These are phyloP conservation scores for Polypedilum vanderplanki DNA, from an alignment of 1,140 invertebrate species.

Conservation along the genomic window DNA sequence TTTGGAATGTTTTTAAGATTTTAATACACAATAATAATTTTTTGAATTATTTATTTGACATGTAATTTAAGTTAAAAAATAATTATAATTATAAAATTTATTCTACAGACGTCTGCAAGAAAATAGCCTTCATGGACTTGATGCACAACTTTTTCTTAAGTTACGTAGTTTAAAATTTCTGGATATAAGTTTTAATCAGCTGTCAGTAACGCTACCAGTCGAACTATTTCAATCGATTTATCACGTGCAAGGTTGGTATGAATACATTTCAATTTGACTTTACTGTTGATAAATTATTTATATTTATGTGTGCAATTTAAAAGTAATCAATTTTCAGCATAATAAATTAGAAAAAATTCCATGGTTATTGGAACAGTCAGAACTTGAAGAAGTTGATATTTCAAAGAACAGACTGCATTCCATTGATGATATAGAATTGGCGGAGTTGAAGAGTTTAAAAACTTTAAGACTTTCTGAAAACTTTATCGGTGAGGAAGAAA, in stretches of 20 bases:
- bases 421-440: constrained; percentile 51
- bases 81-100: too few species aligned
- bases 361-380: constrained; percentile 47
- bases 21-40: too few species aligned
- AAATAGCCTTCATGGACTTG: constrained; percentile 62
- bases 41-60: too few species aligned
- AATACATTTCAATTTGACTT: too few species aligned
- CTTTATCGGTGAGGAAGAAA: constrained; percentile 39
- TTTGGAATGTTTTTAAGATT: too few species aligned
- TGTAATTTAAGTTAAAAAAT: too few species aligned
- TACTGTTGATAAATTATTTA: neutral
- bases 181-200: constrained; percentile 65
- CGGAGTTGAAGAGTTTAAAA: constrained; percentile 49
- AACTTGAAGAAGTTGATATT: constrained; percentile 54
- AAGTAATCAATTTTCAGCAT: constrained; percentile 58
- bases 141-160: constrained; percentile 56
- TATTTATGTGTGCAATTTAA: neutral
- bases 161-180: constrained; percentile 59
- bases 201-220: constrained; percentile 52
- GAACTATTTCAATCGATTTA: constrained; percentile 56
- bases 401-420: constrained; percentile 52
- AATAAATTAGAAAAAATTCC: constrained; percentile 57
- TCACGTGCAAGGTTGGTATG: constrained; percentile 46
- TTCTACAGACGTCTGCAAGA: constrained; percentile 58
- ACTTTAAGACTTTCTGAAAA: constrained; percentile 55